Percentiles rank a stretch among this genome's conserved stretches.
These are phyloP conservation scores for Corydoras maculifer DNA, from an alignment of 2,113 vertebrate genomes.

Conservation along the genomic window DNA sequence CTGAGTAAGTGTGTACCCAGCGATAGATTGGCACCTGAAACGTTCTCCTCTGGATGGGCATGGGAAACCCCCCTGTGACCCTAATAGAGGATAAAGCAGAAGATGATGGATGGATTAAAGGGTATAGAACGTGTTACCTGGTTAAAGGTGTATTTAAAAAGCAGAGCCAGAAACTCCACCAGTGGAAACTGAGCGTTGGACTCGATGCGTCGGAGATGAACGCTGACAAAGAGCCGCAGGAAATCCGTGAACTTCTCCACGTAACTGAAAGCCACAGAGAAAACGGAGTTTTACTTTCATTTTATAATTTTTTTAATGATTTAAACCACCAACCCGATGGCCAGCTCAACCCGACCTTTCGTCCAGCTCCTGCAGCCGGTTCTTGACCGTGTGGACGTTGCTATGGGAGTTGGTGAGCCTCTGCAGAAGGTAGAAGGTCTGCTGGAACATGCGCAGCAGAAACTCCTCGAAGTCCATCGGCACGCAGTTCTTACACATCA, in stretches of 20 bases:
- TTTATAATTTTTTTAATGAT: too few relatives aligned
- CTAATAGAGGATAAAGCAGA: too few relatives aligned
- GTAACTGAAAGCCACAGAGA: conserved; percentile 71
- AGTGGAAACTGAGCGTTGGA: conserved; percentile 94
- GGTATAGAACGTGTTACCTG: conserved; percentile 70
- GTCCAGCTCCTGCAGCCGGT: conserved; percentile 88
- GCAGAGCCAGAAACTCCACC: conserved; percentile 87
- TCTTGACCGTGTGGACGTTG: conserved; percentile 87
- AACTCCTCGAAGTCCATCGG: conserved; percentile 97
- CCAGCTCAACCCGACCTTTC: conserved; percentile 72
- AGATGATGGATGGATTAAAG: too few relatives aligned
- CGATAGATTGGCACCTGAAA: too few relatives aligned
- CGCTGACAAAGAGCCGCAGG: conserved; percentile 91
- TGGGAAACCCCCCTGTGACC: too few relatives aligned
- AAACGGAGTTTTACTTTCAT: too few relatives aligned
- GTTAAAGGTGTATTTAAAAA: conserved; percentile 98
- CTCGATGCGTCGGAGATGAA: conserved; percentile 91
- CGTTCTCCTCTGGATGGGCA: too few relatives aligned
- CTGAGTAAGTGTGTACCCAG: too few relatives aligned
- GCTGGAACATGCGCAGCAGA: conserved; percentile 95
- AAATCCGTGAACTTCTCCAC: conserved; percentile 98
- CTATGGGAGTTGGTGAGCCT: conserved; percentile 90
- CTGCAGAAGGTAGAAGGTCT: conserved; percentile 97
- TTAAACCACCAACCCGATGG: too few relatives aligned
- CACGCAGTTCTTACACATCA: conserved; percentile 99